Conservation (phyloP, 2,113 vertebrate genomes). For the Zosterops hypoxanthus region DNA sequence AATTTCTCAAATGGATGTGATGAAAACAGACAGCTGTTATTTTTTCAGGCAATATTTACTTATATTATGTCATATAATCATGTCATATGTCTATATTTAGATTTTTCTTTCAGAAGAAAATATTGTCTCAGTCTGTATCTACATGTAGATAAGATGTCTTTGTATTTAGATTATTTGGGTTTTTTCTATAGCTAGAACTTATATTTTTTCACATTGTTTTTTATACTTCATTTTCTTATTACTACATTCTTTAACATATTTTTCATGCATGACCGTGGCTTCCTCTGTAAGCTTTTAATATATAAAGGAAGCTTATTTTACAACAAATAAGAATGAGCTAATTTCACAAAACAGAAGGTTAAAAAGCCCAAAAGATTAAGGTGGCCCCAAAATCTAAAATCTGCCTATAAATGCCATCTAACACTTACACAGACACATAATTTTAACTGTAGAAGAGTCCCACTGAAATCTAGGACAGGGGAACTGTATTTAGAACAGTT, state of each 20-base stretch:
- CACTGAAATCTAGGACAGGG: background rate
- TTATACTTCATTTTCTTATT: background rate
- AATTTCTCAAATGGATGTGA: background rate
- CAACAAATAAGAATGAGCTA: background rate
- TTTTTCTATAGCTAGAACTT: background rate
- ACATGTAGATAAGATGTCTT: background rate
- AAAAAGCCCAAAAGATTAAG: background rate
- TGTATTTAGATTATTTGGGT: background rate
- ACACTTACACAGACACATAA: background rate
- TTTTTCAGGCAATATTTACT: slow-evolving; percentile 47
- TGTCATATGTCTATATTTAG: background rate
- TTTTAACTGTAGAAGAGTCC: background rate
- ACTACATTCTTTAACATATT: background rate
- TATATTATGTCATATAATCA: background rate
- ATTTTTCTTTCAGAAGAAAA: background rate
- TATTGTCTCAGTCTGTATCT: background rate
- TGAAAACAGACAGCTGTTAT: slow-evolving; percentile 7
- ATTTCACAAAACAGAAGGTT: background rate
- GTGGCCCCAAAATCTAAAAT: background rate
- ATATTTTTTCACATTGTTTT: background rate
- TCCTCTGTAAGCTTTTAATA: background rate
- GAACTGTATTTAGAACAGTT: background rate
- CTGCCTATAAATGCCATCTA: background rate
- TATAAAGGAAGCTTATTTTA: background rate
- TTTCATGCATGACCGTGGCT: background rate